Percentiles rank a stretch among this genome's conserved stretches.
Evolutionary conservation across 2,113 vertebrate genomes (phyloP).

Genomic region (Hemicordylus capensis): DNA sequence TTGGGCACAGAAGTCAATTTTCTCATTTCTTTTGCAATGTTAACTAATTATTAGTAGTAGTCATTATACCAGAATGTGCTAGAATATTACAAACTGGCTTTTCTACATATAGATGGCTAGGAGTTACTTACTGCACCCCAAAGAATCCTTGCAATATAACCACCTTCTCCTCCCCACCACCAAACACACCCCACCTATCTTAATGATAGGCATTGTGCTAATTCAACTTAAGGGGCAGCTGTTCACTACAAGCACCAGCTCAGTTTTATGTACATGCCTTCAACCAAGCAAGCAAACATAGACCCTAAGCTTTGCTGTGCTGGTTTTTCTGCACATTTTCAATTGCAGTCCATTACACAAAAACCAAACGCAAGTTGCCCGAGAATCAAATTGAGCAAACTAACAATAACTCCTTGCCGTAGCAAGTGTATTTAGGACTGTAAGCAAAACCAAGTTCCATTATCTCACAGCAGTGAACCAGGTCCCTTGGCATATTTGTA

Average conservation of each 20-base stretch:
- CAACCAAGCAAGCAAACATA: neutral
- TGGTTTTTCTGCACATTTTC: neutral
- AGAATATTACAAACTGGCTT: neutral
- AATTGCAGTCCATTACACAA: neutral
- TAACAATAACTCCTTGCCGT: neutral
- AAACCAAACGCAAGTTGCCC: neutral
- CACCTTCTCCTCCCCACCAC: neutral
- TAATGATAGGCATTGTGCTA: neutral
- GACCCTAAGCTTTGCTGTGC: neutral
- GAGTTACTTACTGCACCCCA: neutral
- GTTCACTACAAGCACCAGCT: neutral
- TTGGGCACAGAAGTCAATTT: no score
- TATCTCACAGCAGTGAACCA: neutral
- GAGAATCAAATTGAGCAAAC: neutral
- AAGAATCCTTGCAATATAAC: neutral
- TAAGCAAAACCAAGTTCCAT: slow-evolving; percentile 10
- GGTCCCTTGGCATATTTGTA: slow-evolving; percentile 6
- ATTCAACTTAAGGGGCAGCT: neutral
- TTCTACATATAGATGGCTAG: neutral
- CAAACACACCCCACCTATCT: neutral
- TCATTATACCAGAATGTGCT: no score
- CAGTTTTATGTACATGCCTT: neutral
- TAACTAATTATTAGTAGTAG: no score
- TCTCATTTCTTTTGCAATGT: no score
- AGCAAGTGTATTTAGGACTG: neutral